Percentiles rank a stretch among this genome's conserved stretches.
These are phyloP conservation scores for Hydrotaea diabolus DNA, from an alignment of 2,888 invertebrate species.

Conservation along the genomic window DNA sequence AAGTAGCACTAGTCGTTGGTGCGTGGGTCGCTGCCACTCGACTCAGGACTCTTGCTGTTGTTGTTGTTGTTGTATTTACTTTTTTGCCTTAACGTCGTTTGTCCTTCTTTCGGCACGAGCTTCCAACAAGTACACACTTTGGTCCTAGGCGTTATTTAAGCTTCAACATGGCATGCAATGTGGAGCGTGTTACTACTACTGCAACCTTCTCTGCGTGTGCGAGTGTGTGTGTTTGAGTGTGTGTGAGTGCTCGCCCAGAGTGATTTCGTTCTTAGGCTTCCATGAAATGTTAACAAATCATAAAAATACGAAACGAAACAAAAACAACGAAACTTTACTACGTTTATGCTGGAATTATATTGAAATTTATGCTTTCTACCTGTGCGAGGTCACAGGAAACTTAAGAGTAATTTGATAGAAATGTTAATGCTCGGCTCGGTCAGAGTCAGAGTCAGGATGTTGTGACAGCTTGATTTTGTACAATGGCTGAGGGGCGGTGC, in stretches of 20 bases:
- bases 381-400: neutral
- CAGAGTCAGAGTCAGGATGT: constrained; percentile 49
- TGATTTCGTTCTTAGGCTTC: constrained; percentile 7
- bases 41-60: too few relatives aligned
- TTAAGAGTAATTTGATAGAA: neutral
- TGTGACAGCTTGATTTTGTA: constrained; percentile 53
- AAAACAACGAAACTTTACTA: neutral
- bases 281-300: constrained; percentile 28
- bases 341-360: neutral
- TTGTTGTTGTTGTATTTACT: too few relatives aligned
- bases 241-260: neutral
- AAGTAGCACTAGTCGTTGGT: neutral
- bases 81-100: neutral
- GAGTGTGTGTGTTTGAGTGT: too few relatives aligned
- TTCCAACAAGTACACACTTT: neutral
- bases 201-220: neutral
- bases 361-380: neutral
- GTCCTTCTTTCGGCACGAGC: neutral
- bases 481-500: too few relatives aligned
- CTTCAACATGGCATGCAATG: constrained; percentile 30
- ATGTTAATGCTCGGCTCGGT: constrained; percentile 46
- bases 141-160: neutral
- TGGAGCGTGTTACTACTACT: constrained; percentile 23
- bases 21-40: too few relatives aligned
- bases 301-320: neutral